Conservation (phyloP, 1,140 invertebrate genomes). For the Penaeus vannamei region DNA sequence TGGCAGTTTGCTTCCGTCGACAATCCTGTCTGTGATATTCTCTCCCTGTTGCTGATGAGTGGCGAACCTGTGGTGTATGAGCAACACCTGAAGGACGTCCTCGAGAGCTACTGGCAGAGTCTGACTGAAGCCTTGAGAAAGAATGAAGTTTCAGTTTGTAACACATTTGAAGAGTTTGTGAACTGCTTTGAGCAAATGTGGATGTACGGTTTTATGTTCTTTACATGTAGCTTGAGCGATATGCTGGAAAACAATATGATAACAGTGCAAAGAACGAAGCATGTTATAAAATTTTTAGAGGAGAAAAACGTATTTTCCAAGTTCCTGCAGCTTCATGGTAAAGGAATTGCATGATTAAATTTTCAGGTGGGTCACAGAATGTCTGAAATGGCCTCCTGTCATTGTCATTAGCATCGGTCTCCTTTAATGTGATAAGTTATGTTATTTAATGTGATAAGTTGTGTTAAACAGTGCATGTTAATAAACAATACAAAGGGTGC, state of each 20-base stretch:
- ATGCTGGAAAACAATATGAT: constrained; percentile 21
- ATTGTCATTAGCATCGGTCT: no score
- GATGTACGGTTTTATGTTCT: constrained; percentile 50
- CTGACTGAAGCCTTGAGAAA: constrained; percentile 31
- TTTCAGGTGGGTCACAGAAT: no score
- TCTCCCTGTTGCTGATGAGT: constrained; percentile 40
- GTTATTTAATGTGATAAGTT: no score
- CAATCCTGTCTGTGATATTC: constrained; percentile 46
- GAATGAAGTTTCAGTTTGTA: constrained; percentile 26
- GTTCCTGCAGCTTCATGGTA: neutral
- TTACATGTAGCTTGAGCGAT: neutral
- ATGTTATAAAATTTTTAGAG: constrained; percentile 14
- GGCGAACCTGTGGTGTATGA: constrained; percentile 3
- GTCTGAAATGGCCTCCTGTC: no score
- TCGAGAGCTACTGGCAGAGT: constrained; percentile 39
- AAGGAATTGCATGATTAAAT: no score
- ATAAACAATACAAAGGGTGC: no score
- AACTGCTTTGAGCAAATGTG: constrained; percentile 38
- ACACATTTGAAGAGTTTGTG: constrained; percentile 18
- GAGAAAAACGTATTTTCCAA: neutral
- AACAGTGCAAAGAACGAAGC: neutral
- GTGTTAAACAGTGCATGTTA: no score
- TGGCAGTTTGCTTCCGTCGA: constrained; percentile 51
- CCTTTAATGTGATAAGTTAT: no score
- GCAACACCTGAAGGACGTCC: constrained; percentile 29